These are phyloP conservation scores for Drosophila neotestacea DNA, from an alignment of 2,888 invertebrate genomes.

Conservation along the genomic window DNA sequence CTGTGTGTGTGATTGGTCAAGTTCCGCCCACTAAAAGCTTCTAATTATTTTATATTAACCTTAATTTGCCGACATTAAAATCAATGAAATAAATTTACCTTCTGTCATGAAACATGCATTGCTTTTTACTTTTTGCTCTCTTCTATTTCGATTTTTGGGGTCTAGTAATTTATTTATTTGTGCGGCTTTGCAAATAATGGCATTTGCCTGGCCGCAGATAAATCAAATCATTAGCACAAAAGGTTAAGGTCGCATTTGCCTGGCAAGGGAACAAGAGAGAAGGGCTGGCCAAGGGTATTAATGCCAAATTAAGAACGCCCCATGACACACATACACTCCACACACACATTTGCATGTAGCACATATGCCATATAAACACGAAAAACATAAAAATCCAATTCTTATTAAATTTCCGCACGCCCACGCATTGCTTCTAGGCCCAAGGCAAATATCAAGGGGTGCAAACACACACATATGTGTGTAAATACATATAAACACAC, in stretches of 20 bases:
- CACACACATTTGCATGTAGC: slow-evolving; percentile 34
- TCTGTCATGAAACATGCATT: slow-evolving; percentile 17
- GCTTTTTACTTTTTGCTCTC: slow-evolving; percentile 6
- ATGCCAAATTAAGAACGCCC: slow-evolving; percentile 66
- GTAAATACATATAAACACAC: slow-evolving; percentile 8
- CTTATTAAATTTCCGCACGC: slow-evolving; percentile 79
- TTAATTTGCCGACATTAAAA: slow-evolving; percentile 43
- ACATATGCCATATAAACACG: slow-evolving; percentile 61
- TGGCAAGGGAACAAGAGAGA: not conserved
- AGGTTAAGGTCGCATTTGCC: slow-evolving; percentile 48
- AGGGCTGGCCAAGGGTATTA: slow-evolving; percentile 47
- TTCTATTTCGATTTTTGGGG: slow-evolving; percentile 6
- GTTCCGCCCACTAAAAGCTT: slow-evolving; percentile 1
- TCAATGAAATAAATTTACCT: slow-evolving; percentile 51
- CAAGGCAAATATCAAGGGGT: slow-evolving; percentile 36
- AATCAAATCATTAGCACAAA: slow-evolving; percentile 75
- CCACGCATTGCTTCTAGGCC: slow-evolving; percentile 50
- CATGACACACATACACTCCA: slow-evolving; percentile 39
- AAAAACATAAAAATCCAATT: slow-evolving; percentile 77
- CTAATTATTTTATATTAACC: slow-evolving; percentile 43
- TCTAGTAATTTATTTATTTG: slow-evolving; percentile 52
- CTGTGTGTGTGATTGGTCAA: too few relatives aligned
- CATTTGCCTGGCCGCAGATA: slow-evolving; percentile 51
- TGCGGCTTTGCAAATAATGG: slow-evolving; percentile 54
- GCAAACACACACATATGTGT: slow-evolving; percentile 10